Evolutionary conservation across 2,888 invertebrate species (phyloP).

Genomic region (Gari tellinella): DNA sequence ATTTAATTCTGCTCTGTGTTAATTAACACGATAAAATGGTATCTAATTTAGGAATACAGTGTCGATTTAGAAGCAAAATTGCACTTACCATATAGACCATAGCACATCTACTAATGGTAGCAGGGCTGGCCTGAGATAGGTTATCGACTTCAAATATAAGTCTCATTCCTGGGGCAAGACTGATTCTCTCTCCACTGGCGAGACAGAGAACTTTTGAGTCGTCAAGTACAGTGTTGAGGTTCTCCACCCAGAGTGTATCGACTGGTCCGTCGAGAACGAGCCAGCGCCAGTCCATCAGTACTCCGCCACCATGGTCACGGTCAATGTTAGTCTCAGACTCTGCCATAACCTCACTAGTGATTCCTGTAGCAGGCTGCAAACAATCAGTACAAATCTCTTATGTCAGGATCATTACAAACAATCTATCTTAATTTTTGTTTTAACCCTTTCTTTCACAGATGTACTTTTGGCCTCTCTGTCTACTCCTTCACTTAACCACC

Average conservation of each 20-base stretch:
- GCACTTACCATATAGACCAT: constrained; percentile 84
- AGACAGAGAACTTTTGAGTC: constrained; percentile 84
- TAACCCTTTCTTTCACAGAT: too few relatives aligned
- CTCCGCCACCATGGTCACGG: constrained; percentile 58
- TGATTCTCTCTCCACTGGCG: constrained; percentile 83
- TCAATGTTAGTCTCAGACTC: constrained; percentile 57
- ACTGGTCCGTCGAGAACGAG: constrained; percentile 84
- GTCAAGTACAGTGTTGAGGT: constrained; percentile 84
- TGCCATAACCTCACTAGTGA: constrained; percentile 41
- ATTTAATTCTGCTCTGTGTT: too few relatives aligned
- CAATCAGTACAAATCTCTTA: too few relatives aligned
- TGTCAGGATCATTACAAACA: too few relatives aligned
- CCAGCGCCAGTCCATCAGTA: constrained; percentile 82
- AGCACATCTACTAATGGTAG: constrained; percentile 84
- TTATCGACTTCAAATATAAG: constrained; percentile 84
- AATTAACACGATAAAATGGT: too few relatives aligned
- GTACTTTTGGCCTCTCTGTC: too few relatives aligned
- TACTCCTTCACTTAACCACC: too few relatives aligned
- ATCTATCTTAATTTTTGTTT: too few relatives aligned
- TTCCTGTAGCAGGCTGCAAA: constrained; percentile 51
- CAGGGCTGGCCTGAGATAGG: constrained; percentile 83
- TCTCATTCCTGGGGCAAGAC: constrained; percentile 80
- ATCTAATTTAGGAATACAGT: too few relatives aligned
- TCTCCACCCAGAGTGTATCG: constrained; percentile 84
- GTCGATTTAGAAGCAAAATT: too few relatives aligned